Evolutionary conservation across 2,888 invertebrate species (phyloP).

Genomic region (Lingula anatina): DNA sequence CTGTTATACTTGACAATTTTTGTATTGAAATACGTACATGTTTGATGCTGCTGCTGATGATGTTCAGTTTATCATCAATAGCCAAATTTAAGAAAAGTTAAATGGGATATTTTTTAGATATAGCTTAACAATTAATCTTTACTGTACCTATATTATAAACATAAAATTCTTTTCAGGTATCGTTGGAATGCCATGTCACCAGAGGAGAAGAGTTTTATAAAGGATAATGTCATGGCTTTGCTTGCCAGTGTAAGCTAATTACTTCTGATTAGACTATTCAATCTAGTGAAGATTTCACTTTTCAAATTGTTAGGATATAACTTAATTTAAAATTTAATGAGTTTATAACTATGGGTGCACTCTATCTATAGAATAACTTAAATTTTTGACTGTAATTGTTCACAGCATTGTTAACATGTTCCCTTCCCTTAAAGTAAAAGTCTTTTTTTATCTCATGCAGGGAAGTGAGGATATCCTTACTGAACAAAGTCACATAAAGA

Average conservation of each 20-base stretch:
- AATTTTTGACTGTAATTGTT: too few relatives aligned
- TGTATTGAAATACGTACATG: too few relatives aligned
- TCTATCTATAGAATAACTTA: too few relatives aligned
- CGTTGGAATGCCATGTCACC: slow-evolving; percentile 85
- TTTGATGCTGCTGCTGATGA: too few relatives aligned
- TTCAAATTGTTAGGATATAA: not conserved
- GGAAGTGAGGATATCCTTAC: slow-evolving; percentile 71
- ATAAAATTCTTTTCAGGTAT: slow-evolving; percentile 55
- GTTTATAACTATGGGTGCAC: not conserved
- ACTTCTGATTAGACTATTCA: not conserved
- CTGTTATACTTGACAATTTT: too few relatives aligned
- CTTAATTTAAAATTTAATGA: not conserved
- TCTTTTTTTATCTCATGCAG: slow-evolving; percentile 34
- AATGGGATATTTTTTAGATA: too few relatives aligned
- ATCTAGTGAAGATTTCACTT: not conserved
- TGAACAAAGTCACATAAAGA: slow-evolving; percentile 55
- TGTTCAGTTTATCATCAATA: too few relatives aligned
- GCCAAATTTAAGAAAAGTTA: too few relatives aligned
- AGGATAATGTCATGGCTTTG: slow-evolving; percentile 56
- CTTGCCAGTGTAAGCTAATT: slow-evolving; percentile 31
- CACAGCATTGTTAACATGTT: too few relatives aligned
- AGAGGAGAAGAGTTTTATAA: slow-evolving; percentile 82
- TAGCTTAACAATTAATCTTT: too few relatives aligned
- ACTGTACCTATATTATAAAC: too few relatives aligned
- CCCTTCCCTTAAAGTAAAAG: not conserved